These are phyloP conservation scores for Cheilosia urbana DNA, from an alignment of 2,888 invertebrate species.

Conservation along the genomic window DNA sequence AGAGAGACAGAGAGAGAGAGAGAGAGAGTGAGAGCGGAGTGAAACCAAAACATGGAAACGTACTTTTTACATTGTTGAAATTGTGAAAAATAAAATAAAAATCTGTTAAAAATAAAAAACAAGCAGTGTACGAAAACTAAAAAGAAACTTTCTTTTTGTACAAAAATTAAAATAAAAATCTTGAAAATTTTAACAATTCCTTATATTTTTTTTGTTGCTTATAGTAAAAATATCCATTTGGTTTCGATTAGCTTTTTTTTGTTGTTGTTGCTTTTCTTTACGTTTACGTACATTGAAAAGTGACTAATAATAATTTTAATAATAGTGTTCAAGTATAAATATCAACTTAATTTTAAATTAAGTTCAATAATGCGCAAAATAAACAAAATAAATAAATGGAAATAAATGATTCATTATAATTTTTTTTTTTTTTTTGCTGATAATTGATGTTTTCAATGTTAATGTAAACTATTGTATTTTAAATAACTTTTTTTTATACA, in stretches of 20 bases:
- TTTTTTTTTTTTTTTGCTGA: slow-evolving; percentile 56
- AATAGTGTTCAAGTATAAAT: slow-evolving; percentile 52
- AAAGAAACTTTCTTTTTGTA: slow-evolving; percentile 21
- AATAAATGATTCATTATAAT: slow-evolving; percentile 21
- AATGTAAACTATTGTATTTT: slow-evolving; percentile 67
- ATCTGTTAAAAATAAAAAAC: slow-evolving; percentile 6
- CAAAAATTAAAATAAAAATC: slow-evolving; percentile 20
- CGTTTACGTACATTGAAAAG: slow-evolving; percentile 64
- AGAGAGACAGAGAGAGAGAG: background rate
- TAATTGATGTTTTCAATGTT: slow-evolving; percentile 57
- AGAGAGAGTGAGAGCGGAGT: background rate
- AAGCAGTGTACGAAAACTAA: slow-evolving; percentile 27
- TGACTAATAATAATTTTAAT: slow-evolving; percentile 62
- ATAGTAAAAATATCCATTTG: slow-evolving; percentile 75
- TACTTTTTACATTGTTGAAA: slow-evolving; percentile 57
- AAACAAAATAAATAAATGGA: slow-evolving; percentile 73
- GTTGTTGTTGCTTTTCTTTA: slow-evolving; percentile 67
- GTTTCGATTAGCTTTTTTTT: slow-evolving; percentile 69
- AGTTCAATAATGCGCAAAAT: slow-evolving; percentile 65
- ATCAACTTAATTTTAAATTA: slow-evolving; percentile 64
- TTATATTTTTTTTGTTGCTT: slow-evolving; percentile 60
- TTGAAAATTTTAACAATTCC: slow-evolving; percentile 45
- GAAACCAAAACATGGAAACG: slow-evolving; percentile 6
- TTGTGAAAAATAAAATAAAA: slow-evolving; percentile 26
- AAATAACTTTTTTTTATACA: slow-evolving; percentile 77